Evolutionary conservation across 2,113 vertebrate species (phyloP).

Genomic region (Donacobius atricapilla): DNA sequence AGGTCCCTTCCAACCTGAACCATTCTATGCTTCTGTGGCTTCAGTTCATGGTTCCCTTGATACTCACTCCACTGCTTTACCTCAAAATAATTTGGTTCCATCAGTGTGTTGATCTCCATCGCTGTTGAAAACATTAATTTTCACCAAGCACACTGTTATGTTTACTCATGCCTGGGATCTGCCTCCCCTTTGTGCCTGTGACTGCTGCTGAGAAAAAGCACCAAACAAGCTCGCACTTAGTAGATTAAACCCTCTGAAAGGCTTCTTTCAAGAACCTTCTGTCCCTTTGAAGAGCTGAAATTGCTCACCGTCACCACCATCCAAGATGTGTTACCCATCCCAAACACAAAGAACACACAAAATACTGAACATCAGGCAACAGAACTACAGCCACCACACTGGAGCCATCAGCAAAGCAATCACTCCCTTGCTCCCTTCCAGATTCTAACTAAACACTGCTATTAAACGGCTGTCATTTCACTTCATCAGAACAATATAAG

Average conservation of each 20-base stretch:
- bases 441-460: neutral
- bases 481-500: neutral
- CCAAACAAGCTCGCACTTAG: neutral
- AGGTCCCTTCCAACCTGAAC: neutral
- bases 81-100: neutral
- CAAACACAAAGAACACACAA: neutral
- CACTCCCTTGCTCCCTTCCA: neutral
- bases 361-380: neutral
- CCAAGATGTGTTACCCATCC: accelerated
- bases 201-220: neutral
- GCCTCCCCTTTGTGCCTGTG: neutral
- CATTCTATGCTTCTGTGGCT: neutral
- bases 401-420: neutral
- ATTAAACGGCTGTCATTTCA: neutral
- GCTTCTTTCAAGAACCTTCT: neutral
- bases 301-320: neutral
- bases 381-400: neutral
- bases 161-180: neutral
- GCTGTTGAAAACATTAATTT: neutral
- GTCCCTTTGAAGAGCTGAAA: neutral
- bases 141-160: accelerated
- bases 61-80: neutral
- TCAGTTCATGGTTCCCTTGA: neutral
- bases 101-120: neutral
- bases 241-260: neutral